Percentiles rank a stretch among this genome's conserved stretches.
Evolutionary conservation across 2,888 invertebrate species (phyloP).

Genomic region (Deroplatys truncata): DNA sequence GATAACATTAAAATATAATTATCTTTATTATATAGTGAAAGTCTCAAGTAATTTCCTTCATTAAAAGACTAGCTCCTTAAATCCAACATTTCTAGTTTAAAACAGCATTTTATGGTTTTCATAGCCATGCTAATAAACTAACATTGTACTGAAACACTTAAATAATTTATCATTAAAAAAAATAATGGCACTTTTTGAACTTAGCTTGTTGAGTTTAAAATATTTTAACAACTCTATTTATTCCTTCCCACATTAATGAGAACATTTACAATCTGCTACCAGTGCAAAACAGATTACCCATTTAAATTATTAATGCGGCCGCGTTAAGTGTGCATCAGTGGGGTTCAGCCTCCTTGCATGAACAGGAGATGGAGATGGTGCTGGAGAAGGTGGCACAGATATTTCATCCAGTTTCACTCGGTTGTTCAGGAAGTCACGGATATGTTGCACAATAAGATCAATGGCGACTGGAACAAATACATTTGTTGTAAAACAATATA

Average conservation of each 20-base stretch:
- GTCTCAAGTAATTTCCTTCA: neutral
- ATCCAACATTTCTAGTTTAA: neutral
- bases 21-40: neutral
- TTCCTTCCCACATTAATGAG: neutral
- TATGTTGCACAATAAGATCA: slow-evolving; percentile 95
- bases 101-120: neutral
- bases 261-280: too few species aligned
- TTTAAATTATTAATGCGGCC: slow-evolving; percentile 21
- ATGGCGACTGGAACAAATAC: slow-evolving; percentile 81
- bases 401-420: slow-evolving; percentile 38
- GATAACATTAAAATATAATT: too few species aligned
- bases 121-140: neutral
- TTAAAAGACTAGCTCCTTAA: neutral
- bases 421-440: slow-evolving; percentile 79
- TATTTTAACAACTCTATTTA: neutral
- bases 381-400: slow-evolving; percentile 19
- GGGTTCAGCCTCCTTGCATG: slow-evolving; percentile 18
- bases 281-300: neutral
- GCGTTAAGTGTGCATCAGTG: slow-evolving; percentile 28
- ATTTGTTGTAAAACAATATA: neutral
- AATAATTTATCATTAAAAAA: neutral
- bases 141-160: neutral
- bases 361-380: slow-evolving; percentile 25
- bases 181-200: neutral
- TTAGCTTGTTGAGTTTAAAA: neutral